phyloP scores from a whole-genome alignment of 2,888 invertebrate species.

The Reticulitermes lucifugus region DNA sequence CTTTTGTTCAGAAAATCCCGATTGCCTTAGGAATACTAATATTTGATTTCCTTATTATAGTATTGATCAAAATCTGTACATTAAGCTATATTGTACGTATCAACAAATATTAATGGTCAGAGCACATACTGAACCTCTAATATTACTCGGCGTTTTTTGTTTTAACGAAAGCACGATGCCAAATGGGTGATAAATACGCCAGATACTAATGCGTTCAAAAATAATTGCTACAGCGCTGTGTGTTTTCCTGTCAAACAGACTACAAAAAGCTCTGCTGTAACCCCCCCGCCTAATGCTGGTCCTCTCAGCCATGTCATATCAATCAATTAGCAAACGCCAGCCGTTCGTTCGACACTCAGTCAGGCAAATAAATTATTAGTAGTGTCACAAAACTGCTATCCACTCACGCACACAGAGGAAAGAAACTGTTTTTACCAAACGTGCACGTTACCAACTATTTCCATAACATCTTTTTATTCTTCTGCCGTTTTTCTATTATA shows the following conservation, averaged over 20 bases:
- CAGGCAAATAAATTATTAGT: neutral
- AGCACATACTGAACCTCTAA: neutral
- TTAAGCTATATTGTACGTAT: neutral
- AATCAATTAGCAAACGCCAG: neutral
- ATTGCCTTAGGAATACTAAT: neutral
- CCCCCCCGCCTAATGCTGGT: neutral
- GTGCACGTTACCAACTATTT: neutral
- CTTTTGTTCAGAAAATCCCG: neutral
- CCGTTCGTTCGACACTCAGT: neutral
- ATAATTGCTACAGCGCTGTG: neutral
- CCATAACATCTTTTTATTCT: neutral
- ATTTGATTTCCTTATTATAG: neutral
- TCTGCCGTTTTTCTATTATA: neutral
- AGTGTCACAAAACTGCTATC: neutral
- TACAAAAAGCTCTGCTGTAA: neutral
- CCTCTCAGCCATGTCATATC: neutral
- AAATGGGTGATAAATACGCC: slow-evolving; percentile 20
- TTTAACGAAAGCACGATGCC: neutral
- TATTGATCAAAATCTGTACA: neutral
- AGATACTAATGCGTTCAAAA: slow-evolving; percentile 16
- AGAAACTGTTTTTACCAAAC: neutral
- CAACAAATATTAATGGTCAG: neutral
- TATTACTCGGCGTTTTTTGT: neutral
- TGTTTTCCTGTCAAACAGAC: neutral
- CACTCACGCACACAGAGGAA: neutral